phyloP scores from a whole-genome alignment of 2,113 vertebrate genomes.

The Chinchilla lanigera region DNA sequence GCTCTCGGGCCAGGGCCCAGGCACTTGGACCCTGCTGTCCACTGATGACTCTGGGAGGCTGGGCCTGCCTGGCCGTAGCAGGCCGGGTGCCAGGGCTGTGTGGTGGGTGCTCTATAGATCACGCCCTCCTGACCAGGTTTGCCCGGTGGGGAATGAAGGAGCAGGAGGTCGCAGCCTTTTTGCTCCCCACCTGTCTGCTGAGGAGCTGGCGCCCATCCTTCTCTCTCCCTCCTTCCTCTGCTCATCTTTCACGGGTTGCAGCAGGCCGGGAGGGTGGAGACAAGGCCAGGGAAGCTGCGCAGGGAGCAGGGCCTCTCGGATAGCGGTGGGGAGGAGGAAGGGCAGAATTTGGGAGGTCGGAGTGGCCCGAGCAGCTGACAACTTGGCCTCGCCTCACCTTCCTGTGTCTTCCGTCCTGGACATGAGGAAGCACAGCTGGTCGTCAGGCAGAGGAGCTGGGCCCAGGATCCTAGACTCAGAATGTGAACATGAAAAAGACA shows the following conservation, averaged over 20 bases:
- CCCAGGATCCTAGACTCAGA: neutral
- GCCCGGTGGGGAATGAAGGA: too few species aligned
- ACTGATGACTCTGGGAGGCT: neutral
- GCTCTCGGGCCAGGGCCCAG: neutral
- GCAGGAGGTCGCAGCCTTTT: neutral
- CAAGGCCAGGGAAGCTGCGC: neutral
- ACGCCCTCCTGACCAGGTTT: neutral
- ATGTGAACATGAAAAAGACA: neutral
- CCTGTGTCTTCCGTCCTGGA: neutral
- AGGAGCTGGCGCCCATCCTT: neutral
- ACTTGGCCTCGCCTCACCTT: neutral
- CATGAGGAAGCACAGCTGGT: neutral
- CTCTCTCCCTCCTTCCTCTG: neutral
- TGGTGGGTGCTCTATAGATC: neutral
- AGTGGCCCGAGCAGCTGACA: neutral
- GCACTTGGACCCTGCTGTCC: neutral
- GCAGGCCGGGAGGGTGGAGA: constrained; percentile 27
- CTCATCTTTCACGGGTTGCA: neutral
- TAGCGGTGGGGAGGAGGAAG: too few species aligned
- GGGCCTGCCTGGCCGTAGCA: neutral
- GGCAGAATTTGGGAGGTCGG: neutral
- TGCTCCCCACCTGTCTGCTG: neutral
- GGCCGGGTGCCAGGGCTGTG: neutral
- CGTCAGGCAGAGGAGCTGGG: neutral
- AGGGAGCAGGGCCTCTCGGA: neutral